Evolutionary conservation across 2,797 vertebrate species (phyloP).

Genomic region (Pangasius djambal): DNA sequence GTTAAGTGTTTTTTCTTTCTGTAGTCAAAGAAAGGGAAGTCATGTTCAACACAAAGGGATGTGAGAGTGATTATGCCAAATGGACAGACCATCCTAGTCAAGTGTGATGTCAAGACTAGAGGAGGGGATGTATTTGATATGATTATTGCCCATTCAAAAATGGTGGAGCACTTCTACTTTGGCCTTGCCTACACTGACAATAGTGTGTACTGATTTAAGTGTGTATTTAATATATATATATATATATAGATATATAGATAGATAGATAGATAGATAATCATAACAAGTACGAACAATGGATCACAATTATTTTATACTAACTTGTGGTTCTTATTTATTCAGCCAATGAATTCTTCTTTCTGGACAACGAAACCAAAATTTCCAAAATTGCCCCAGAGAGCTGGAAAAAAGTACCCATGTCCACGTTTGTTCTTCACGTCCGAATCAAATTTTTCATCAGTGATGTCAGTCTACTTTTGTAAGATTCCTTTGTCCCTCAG

Average conservation of each 20-base stretch:
- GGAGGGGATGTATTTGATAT: conserved; percentile 84
- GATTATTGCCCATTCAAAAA: conserved; percentile 80
- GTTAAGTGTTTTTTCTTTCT: not conserved
- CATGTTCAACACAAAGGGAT: conserved; percentile 78
- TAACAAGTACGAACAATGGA: not conserved
- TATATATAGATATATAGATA: no score
- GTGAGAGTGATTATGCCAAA: conserved; percentile 86
- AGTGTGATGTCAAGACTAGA: conserved; percentile 85
- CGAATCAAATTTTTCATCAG: conserved; percentile 88
- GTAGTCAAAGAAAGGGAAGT: conserved; percentile 86
- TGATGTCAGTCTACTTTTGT: conserved; percentile 82
- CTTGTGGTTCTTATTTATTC: conserved; percentile 43
- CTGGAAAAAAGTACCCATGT: conserved; percentile 84
- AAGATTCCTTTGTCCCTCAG: conserved; percentile 61
- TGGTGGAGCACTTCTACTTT: conserved; percentile 88
- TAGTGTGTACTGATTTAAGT: conserved; percentile 55
- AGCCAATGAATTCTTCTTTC: conserved; percentile 91
- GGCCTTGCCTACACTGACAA: conserved; percentile 87
- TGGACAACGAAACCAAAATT: conserved; percentile 86
- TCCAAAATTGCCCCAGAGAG: conserved; percentile 86
- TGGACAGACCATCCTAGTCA: conserved; percentile 84
- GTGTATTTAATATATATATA: no score
- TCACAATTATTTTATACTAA: not conserved
- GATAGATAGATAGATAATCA: no score
- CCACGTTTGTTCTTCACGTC: conserved; percentile 83